phyloP scores from a whole-genome alignment of 2,797 vertebrate species.

The Trachops cirrhosus region DNA sequence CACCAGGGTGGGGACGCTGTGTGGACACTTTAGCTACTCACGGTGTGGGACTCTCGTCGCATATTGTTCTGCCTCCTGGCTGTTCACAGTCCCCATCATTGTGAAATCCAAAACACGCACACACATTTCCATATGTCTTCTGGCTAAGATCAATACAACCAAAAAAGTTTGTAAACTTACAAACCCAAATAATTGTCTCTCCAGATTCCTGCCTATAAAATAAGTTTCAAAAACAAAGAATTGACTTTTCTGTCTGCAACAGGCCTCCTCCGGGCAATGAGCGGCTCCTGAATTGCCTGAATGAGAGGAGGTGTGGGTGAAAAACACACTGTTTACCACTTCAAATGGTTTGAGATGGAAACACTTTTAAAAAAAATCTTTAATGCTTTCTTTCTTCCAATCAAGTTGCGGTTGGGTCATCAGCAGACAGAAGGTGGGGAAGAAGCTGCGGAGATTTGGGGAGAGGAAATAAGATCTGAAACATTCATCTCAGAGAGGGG shows the following conservation, averaged over 20 bases:
- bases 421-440: neutral
- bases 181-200: conserved; percentile 26
- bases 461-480: neutral
- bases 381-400: neutral
- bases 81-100: neutral
- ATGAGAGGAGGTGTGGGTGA: neutral
- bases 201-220: neutral
- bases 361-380: neutral
- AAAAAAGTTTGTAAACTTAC: neutral
- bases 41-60: neutral
- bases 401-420: neutral
- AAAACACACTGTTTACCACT: neutral
- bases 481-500: neutral
- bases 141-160: conserved; percentile 40
- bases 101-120: neutral
- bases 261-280: neutral
- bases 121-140: conserved; percentile 25
- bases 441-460: neutral
- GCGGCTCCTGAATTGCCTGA: neutral
- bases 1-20: neutral
- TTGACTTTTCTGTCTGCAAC: neutral
- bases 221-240: conserved; percentile 15
- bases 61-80: accelerated
- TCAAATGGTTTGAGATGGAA: neutral
- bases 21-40: neutral